Conservation (phyloP, 2,797 vertebrate genomes). For the Eidolon dupreanum region DNA sequence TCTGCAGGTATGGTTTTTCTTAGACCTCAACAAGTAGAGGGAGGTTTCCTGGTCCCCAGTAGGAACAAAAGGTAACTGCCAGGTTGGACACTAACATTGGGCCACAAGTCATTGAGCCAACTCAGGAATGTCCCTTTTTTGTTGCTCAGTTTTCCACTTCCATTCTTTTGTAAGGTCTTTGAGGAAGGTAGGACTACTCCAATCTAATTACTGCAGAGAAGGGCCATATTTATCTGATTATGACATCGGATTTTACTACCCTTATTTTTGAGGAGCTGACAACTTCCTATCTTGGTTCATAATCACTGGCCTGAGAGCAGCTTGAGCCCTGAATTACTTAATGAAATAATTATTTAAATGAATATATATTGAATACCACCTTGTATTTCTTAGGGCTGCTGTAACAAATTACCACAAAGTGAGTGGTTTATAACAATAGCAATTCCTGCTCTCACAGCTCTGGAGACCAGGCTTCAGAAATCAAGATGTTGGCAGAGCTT, state of each 20-base stretch:
- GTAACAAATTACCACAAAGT: not conserved
- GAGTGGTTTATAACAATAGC: not conserved
- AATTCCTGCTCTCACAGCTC: not conserved
- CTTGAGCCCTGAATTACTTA: not conserved
- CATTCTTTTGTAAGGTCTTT: not conserved
- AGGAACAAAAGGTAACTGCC: not conserved
- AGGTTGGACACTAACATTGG: not conserved
- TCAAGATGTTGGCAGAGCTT: fast-evolving
- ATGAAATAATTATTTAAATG: not conserved
- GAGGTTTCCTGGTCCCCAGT: fast-evolving
- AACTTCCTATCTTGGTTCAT: not conserved
- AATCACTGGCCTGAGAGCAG: not conserved
- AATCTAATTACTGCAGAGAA: not conserved
- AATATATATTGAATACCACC: not conserved
- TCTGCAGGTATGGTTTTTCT: not conserved
- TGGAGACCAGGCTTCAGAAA: not conserved
- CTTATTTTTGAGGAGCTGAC: not conserved
- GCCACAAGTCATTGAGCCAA: not conserved
- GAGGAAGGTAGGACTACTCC: not conserved
- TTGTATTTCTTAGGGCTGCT: not conserved
- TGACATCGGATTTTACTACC: not conserved
- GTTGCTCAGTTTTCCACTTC: not conserved
- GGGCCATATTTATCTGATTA: not conserved
- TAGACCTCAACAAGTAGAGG: not conserved
- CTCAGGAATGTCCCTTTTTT: not conserved